Conservation (phyloP, 2,113 vertebrate genomes). For the Coturnix japonica region DNA sequence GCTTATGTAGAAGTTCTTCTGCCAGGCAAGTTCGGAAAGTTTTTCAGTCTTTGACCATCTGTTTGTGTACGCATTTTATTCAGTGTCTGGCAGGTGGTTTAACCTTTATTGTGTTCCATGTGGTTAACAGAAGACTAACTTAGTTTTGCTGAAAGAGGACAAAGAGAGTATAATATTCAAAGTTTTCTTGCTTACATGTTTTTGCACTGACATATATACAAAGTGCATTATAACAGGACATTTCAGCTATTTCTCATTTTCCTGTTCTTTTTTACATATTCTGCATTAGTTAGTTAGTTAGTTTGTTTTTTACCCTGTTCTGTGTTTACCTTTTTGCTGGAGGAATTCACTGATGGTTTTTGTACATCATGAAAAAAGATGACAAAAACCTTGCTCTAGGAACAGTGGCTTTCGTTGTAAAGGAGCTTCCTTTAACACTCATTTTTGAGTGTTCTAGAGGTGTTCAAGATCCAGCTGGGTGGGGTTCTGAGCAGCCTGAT, state of each 20-base stretch:
- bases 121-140: slow-evolving; percentile 37
- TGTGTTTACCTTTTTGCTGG: background rate
- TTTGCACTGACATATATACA: background rate
- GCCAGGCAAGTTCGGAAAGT: slow-evolving; percentile 58
- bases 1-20: slow-evolving; percentile 66
- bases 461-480: no score
- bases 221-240: background rate
- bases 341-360: background rate
- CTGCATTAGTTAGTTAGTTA: background rate
- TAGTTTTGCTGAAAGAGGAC: slow-evolving; percentile 1
- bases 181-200: background rate
- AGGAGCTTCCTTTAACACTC: background rate
- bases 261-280: background rate
- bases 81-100: slow-evolving; percentile 22
- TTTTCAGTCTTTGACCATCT: slow-evolving; percentile 56
- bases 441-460: no score
- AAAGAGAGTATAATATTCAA: slow-evolving; percentile 1
- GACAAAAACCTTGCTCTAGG: background rate
- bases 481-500: no score
- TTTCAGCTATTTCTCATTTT: background rate
- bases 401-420: background rate
- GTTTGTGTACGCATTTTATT: background rate
- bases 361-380: background rate
- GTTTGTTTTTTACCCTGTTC: background rate
- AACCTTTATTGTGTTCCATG: slow-evolving; percentile 17